Evolutionary conservation across 2,797 vertebrate species (phyloP).

Genomic region (Remorina albescens): DNA sequence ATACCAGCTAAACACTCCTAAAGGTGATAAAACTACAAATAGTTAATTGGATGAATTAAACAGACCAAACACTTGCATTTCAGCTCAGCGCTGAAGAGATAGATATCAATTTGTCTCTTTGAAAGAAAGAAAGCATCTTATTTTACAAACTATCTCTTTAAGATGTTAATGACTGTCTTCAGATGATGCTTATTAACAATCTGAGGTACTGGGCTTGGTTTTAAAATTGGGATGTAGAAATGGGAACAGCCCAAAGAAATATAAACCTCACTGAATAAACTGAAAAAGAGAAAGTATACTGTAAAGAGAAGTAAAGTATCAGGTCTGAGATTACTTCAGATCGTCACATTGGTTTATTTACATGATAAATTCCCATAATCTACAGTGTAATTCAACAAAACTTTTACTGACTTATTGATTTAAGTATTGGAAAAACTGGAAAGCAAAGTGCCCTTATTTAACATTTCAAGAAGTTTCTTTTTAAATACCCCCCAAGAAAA

Average conservation of each 20-base stretch:
- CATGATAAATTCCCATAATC: not conserved
- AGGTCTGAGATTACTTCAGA: not conserved
- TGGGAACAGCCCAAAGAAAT: not conserved
- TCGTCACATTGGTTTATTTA: not conserved
- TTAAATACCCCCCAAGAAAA: no score
- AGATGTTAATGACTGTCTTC: not conserved
- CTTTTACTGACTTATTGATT: not conserved
- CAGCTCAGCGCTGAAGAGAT: no score
- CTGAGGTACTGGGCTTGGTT: not conserved
- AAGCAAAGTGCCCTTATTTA: no score
- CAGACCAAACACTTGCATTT: no score
- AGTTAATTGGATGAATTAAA: not conserved
- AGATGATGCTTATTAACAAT: not conserved
- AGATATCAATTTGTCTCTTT: not conserved
- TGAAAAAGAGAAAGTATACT: not conserved
- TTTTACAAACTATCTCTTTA: not conserved
- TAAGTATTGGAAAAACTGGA: not conserved
- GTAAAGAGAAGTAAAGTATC: no score
- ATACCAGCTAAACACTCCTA: not conserved
- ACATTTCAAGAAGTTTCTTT: no score
- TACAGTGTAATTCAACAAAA: not conserved
- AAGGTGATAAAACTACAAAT: not conserved
- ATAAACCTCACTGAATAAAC: not conserved
- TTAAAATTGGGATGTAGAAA: not conserved
- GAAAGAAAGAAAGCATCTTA: not conserved